Evolutionary conservation across 2,888 invertebrate species (phyloP).

Genomic region (Enchytraeus crypticus): DNA sequence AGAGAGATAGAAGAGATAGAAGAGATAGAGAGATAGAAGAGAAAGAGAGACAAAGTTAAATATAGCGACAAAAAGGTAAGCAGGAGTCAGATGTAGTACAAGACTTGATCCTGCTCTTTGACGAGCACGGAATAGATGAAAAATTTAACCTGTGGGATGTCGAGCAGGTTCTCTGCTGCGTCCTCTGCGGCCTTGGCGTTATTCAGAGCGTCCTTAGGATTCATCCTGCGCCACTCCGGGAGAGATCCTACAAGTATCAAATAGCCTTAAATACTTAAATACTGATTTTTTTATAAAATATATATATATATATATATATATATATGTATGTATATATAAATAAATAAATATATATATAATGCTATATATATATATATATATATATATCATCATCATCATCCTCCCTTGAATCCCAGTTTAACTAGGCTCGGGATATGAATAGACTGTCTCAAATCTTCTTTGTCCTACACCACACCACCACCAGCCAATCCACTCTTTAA

Average conservation of each 20-base stretch:
- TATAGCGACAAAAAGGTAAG: no score
- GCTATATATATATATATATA: no score
- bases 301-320: not conserved
- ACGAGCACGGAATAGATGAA: not conserved
- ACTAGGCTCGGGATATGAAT: no score
- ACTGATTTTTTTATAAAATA: not conserved
- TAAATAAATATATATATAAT: no score
- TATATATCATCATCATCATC: no score
- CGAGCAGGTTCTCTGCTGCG: constrained; percentile 77
- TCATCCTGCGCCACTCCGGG: constrained; percentile 80
- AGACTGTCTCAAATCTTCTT: no score
- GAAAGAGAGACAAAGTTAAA: no score
- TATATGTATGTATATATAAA: not conserved
- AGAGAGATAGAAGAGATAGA: no score
- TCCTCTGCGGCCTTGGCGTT: constrained; percentile 89
- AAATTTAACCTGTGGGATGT: constrained; percentile 64
- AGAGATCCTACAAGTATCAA: constrained; percentile 60
- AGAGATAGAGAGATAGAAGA: no score
- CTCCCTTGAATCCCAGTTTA: no score
- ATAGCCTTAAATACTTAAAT: not conserved
- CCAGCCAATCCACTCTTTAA: not conserved
- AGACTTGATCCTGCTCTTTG: not conserved
- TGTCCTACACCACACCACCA: no score
- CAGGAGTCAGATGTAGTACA: not conserved
- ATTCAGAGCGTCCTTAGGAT: constrained; percentile 68